These are phyloP conservation scores for Caloenas nicobarica DNA, from an alignment of 2,113 vertebrate species.

Conservation along the genomic window DNA sequence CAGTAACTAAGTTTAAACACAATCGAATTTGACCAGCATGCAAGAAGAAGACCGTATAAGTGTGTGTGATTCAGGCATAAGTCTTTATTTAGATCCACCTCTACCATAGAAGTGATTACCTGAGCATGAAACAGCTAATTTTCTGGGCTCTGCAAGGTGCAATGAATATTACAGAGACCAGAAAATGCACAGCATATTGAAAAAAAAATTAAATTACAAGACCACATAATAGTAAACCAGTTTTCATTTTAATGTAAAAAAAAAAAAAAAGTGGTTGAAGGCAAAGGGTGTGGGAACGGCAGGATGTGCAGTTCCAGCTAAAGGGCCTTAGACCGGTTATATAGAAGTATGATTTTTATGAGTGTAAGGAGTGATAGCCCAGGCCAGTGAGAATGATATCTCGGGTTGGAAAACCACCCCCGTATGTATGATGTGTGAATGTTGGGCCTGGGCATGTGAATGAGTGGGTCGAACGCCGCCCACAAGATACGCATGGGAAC, in stretches of 20 bases:
- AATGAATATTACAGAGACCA: neutral
- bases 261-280: neutral
- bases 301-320: no score
- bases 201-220: neutral
- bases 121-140: conserved; percentile 18
- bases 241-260: neutral
- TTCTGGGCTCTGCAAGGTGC: conserved; percentile 1
- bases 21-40: neutral
- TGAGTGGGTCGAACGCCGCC: no score
- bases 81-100: neutral
- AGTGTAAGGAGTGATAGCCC: no score
- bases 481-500: no score
- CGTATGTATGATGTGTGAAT: no score
- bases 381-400: no score
- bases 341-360: no score
- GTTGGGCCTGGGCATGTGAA: no score
- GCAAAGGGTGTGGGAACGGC: neutral
- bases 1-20: neutral
- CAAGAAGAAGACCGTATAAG: neutral
- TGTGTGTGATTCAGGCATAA: neutral
- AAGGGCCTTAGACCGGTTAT: no score
- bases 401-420: no score
- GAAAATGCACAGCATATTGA: neutral
- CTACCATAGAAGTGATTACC: neutral
- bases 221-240: neutral